Evolutionary conservation across 2,888 invertebrate genomes (phyloP).

Genomic region (Scrobipalpa costella): DNA sequence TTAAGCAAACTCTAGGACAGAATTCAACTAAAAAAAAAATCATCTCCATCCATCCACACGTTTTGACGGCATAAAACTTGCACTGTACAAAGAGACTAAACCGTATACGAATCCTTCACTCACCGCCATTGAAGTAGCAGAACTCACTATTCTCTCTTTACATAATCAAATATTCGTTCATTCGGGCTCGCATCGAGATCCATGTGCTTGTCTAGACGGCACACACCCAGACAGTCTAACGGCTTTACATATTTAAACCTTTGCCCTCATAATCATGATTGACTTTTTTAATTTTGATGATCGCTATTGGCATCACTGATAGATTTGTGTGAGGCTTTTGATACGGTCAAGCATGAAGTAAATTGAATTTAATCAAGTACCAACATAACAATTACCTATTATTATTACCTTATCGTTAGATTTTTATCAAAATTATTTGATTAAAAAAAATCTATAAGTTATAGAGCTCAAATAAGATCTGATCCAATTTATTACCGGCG

Average conservation of each 20-base stretch:
- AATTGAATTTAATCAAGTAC: no score
- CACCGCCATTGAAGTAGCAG: constrained; percentile 33
- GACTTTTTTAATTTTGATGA: constrained; percentile 48
- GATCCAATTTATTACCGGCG: constrained; percentile 43
- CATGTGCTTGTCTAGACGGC: constrained; percentile 57
- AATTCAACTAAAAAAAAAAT: no score
- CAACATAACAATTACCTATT: no score
- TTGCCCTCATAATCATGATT: constrained; percentile 45
- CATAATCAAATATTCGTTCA: constrained; percentile 73
- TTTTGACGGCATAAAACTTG: neutral
- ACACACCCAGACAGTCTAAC: constrained; percentile 50
- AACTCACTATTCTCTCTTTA: constrained; percentile 56
- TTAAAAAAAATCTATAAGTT: neutral
- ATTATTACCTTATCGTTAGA: no score
- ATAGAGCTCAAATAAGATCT: constrained; percentile 6
- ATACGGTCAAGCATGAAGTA: neutral
- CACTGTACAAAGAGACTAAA: neutral
- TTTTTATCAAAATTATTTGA: no score
- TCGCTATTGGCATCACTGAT: constrained; percentile 21
- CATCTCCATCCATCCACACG: neutral
- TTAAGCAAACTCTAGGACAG: no score
- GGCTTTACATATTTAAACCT: constrained; percentile 56
- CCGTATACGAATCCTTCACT: constrained; percentile 8
- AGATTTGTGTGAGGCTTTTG: neutral
- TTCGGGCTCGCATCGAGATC: constrained; percentile 53